Percentiles rank a stretch among this genome's conserved stretches.
Conservation (phyloP, 2,888 invertebrate genomes). For the Trichogramma dendrolimi region DNA sequence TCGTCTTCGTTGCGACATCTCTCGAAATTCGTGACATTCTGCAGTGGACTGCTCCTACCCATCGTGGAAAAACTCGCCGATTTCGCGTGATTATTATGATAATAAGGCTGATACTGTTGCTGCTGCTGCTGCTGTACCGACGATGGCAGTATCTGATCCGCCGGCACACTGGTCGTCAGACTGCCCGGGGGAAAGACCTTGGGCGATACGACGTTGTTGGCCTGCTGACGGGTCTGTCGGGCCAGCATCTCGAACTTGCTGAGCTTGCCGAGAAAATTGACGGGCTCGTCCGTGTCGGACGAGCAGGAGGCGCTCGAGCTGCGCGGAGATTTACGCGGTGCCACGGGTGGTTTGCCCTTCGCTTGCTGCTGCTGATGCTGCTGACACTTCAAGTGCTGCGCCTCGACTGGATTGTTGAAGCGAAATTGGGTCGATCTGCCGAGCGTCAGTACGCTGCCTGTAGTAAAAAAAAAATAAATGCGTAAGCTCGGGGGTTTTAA, state of each 20-base stretch:
- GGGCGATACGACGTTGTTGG: constrained; percentile 57
- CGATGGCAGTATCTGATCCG: constrained; percentile 68
- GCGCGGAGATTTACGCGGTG: constrained; percentile 59
- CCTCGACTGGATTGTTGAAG: constrained; percentile 89
- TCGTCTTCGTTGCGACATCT: constrained; percentile 29
- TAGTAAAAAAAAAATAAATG: constrained; percentile 26
- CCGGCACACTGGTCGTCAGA: constrained; percentile 75
- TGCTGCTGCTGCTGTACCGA: not conserved
- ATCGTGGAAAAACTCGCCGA: constrained; percentile 46
- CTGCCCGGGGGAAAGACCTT: constrained; percentile 79
- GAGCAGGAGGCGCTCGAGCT: constrained; percentile 44
- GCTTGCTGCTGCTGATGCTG: constrained; percentile 28
- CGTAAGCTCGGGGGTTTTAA: too few relatives aligned
- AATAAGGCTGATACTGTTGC: not conserved
- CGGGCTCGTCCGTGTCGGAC: constrained; percentile 21
- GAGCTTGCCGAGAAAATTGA: constrained; percentile 69
- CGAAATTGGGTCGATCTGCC: constrained; percentile 88
- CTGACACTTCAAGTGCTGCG: constrained; percentile 76
- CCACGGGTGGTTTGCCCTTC: constrained; percentile 64
- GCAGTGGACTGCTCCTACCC: constrained; percentile 46
- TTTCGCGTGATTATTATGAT: constrained; percentile 37
- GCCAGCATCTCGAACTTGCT: constrained; percentile 78
- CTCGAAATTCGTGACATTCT: constrained; percentile 42
- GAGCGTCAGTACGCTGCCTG: constrained; percentile 87
- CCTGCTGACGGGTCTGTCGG: constrained; percentile 48